These are phyloP conservation scores for Balaeniceps rex DNA, from an alignment of 2,113 vertebrate genomes.

Conservation along the genomic window DNA sequence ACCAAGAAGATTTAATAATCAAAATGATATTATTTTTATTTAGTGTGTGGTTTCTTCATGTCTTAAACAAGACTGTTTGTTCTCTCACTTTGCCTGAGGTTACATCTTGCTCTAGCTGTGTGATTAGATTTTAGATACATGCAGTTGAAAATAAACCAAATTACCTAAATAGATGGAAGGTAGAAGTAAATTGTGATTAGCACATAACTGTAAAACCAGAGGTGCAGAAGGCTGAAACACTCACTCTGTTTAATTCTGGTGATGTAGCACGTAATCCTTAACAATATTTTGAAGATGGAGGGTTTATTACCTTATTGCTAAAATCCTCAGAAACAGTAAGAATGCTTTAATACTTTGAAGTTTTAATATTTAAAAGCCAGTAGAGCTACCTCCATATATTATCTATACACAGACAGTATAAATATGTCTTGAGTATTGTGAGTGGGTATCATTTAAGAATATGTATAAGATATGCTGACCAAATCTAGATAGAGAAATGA, in stretches of 20 bases:
- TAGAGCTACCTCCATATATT: neutral
- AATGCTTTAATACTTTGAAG: neutral
- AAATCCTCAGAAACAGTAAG: neutral
- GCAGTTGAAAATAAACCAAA: conserved; percentile 37
- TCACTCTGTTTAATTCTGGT: neutral
- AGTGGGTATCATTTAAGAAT: neutral
- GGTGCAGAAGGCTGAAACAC: neutral
- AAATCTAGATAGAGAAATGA: neutral
- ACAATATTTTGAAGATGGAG: neutral
- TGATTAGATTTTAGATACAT: conserved; percentile 51
- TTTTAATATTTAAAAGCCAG: neutral
- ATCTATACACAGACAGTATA: neutral
- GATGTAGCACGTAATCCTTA: neutral
- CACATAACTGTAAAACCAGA: neutral
- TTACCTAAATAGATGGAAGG: conserved; percentile 29
- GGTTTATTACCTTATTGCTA: neutral
- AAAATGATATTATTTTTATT: conserved; percentile 48
- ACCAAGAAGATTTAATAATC: conserved; percentile 43
- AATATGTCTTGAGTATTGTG: neutral
- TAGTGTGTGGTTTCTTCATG: conserved; percentile 20
- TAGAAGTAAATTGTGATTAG: conserved; percentile 41
- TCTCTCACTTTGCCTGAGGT: conserved; percentile 43
- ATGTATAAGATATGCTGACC: neutral
- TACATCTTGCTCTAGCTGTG: neutral
- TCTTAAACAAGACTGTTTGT: conserved; percentile 41